Evolutionary conservation across 2,888 invertebrate genomes (phyloP), one percentile per base, ranked within the genome.

Genomic region (Aphidoletes aphidimyza): DNA sequence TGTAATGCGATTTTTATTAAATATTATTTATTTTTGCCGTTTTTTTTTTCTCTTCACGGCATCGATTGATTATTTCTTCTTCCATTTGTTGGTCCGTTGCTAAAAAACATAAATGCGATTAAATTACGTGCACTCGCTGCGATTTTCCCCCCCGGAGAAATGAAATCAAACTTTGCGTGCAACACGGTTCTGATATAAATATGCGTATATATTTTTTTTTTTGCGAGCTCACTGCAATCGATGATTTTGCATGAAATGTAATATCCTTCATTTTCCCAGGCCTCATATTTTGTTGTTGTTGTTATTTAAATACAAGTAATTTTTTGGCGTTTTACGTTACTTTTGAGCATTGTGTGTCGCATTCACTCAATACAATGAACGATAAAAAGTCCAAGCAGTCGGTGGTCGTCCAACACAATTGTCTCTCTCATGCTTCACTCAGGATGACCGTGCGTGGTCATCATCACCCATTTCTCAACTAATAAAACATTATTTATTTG

Each of bases 401-500:
- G n/a, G n/a, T n/a, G n/a, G n/a, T n/a, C n/a, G n/a, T n/a, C n/a
- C n/a, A n/a, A n/a, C n/a, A n/a, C n/a, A n/a, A n/a, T n/a, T n/a
- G n/a, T 22, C 54, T 11, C 54, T 54, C 54, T 2, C 54, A 22
- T 47, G 17, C 54, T 54, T 22, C 54, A n/a, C 9, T 22, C 17
- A 8, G 54, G n/a, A 22, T 11, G 22, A 9, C 69, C 30, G 69
- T 69, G 30, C 69, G 69, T 69, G 69, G 69, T 69, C 69, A 69
- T 69, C 69, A 69, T 69, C 69, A 69, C 69, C n/a, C 69, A 69
- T 69, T 69, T 69, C 69, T 69, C 30, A n/a, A 69, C 30, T 69
- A 69, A 69, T 69, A 69, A 69, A 69, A 69, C 69, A 69, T 69
- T 69, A 69, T 69, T 69, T 69, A 69, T 69, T 69, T 69, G 69